These are phyloP conservation scores for Achlya flavicornis DNA, from an alignment of 2,888 invertebrate genomes.

Conservation along the genomic window DNA sequence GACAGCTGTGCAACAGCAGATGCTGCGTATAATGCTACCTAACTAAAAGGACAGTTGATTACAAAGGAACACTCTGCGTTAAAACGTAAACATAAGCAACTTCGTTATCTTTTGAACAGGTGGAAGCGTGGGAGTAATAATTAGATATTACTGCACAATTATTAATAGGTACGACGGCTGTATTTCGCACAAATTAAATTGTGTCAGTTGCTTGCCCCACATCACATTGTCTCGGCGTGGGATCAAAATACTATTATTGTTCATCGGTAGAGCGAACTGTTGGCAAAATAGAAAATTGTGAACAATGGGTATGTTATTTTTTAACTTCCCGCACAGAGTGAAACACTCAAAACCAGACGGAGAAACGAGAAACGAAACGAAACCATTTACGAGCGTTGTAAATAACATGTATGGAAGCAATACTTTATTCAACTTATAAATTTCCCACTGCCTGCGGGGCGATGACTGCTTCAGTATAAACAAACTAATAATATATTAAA, in stretches of 20 bases:
- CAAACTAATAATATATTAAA: background rate
- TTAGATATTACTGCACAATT: slow-evolving; percentile 54
- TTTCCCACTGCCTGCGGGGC: background rate
- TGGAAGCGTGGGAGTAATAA: slow-evolving; percentile 69
- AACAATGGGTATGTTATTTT: slow-evolving; percentile 67
- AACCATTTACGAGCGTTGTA: slow-evolving; percentile 21
- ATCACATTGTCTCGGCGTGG: slow-evolving; percentile 78
- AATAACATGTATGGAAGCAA: slow-evolving; percentile 19
- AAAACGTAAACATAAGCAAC: slow-evolving; percentile 19
- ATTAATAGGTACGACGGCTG: slow-evolving; percentile 36
- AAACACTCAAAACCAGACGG: slow-evolving; percentile 32
- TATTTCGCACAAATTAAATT: slow-evolving; percentile 77
- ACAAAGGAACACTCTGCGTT: background rate
- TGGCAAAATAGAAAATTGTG: slow-evolving; percentile 76
- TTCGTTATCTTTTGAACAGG: slow-evolving; percentile 41
- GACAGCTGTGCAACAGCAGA: slow-evolving; percentile 54
- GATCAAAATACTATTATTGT: slow-evolving; percentile 73
- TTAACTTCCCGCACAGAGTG: slow-evolving; percentile 57
- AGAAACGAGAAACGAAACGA: slow-evolving; percentile 28
- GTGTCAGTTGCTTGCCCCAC: slow-evolving; percentile 81
- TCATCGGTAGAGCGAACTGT: slow-evolving; percentile 59
- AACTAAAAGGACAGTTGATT: slow-evolving; percentile 6
- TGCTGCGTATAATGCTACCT: slow-evolving; percentile 43
- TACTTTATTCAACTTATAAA: background rate
- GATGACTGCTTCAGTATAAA: background rate